phyloP scores from a whole-genome alignment of 2,113 vertebrate genomes.

The Columba livia region DNA sequence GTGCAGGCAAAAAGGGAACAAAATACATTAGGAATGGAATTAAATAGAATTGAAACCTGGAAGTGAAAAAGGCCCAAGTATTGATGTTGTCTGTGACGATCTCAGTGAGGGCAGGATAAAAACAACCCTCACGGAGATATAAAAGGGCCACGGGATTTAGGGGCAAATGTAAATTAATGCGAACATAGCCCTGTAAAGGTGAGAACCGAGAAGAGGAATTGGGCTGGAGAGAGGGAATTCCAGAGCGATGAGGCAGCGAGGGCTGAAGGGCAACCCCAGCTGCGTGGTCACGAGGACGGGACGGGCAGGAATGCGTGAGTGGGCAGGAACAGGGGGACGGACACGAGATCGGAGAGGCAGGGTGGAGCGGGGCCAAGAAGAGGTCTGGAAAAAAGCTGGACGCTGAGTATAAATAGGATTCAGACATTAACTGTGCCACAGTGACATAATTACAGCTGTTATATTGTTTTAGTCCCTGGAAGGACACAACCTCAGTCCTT shows the following conservation, averaged over 20 bases:
- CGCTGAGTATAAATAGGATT: slow-evolving; percentile 51
- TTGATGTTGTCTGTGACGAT: not conserved
- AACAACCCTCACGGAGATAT: rapidly evolving
- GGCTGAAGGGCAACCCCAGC: slow-evolving; percentile 42
- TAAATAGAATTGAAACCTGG: not conserved
- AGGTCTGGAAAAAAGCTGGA: not conserved
- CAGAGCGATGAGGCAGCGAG: not conserved
- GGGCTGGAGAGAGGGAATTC: not conserved
- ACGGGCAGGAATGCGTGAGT: slow-evolving; percentile 42
- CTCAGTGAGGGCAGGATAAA: not conserved
- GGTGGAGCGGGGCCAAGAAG: slow-evolving; percentile 17
- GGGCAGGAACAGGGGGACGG: slow-evolving; percentile 39
- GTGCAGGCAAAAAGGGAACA: not conserved
- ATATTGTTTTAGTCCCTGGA: not conserved
- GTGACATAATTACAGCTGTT: not conserved
- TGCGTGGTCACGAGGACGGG: not conserved
- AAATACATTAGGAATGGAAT: not conserved
- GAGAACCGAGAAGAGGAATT: not conserved
- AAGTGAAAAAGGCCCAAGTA: not conserved
- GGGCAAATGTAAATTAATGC: not conserved
- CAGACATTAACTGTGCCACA: slow-evolving; percentile 6
- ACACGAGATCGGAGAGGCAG: not conserved
- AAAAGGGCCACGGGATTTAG: not conserved
- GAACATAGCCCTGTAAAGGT: not conserved
- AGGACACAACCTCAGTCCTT: not conserved